Evolutionary conservation across 2,113 vertebrate species (phyloP).

Genomic region (Phrynosoma blainvillii): DNA sequence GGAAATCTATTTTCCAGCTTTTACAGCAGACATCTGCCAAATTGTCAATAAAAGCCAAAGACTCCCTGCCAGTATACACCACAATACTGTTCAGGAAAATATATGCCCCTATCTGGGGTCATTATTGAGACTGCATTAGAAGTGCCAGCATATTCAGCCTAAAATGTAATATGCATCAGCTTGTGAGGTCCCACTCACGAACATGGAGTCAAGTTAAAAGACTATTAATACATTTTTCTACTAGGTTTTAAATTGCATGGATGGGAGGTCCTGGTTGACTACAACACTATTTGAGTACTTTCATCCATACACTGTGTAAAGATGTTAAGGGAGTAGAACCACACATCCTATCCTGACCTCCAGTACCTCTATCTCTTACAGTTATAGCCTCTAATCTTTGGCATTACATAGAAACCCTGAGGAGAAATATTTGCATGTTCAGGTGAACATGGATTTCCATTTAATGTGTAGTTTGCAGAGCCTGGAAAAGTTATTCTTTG

Average conservation of each 20-base stretch:
- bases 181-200: neutral
- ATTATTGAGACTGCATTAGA: neutral
- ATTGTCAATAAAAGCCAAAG: conserved; percentile 7
- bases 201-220: neutral
- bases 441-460: neutral
- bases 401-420: neutral
- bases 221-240: neutral
- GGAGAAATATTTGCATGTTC: neutral
- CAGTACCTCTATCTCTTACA: neutral
- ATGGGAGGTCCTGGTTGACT: neutral
- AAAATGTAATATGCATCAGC: neutral
- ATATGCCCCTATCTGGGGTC: neutral
- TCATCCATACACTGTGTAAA: neutral
- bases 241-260: neutral
- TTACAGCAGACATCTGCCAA: conserved; percentile 13
- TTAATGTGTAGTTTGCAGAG: too few species aligned
- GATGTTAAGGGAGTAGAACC: neutral
- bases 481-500: too few species aligned
- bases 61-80: neutral
- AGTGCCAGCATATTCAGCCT: neutral
- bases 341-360: neutral
- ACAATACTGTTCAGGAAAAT: conserved; percentile 16
- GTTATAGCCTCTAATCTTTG: neutral
- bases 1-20: neutral
- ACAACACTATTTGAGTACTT: neutral